A percentile compares a stretch with the other conserved stretches of the same genome.
phyloP scores from a whole-genome alignment of 2,888 invertebrate species.

The Pseudococcus viburni region DNA sequence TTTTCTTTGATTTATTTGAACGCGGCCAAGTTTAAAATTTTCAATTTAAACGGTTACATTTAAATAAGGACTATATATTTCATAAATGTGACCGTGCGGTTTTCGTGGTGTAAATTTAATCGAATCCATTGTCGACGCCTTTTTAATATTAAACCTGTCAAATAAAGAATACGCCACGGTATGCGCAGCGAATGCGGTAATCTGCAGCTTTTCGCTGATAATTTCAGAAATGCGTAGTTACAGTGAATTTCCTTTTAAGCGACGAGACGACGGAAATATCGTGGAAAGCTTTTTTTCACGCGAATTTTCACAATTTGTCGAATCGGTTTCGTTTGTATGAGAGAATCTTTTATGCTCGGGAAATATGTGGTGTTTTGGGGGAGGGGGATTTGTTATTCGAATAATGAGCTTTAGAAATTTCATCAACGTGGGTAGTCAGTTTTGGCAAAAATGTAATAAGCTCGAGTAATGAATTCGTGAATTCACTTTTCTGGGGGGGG shows the following conservation, averaged over 20 bases:
- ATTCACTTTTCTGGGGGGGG: too few species aligned
- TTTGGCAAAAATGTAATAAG: too few species aligned
- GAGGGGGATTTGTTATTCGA: too few species aligned
- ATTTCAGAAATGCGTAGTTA: slow-evolving; percentile 6
- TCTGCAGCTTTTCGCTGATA: background rate
- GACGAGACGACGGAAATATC: background rate
- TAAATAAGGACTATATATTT: slow-evolving; percentile 17
- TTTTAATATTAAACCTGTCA: slow-evolving; percentile 35
- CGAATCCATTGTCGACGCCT: slow-evolving; percentile 22
- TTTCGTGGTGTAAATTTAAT: slow-evolving; percentile 31
- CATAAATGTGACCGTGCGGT: slow-evolving; percentile 9
- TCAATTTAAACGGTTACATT: slow-evolving; percentile 31
- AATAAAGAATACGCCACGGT: slow-evolving; percentile 1
- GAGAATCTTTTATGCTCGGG: background rate
- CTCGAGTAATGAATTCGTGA: too few species aligned
- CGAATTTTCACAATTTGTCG: background rate
- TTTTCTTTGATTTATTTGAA: slow-evolving; percentile 27
- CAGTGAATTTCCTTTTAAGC: background rate
- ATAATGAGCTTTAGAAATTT: too few species aligned
- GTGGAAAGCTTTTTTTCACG: background rate
- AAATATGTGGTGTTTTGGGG: too few species aligned
- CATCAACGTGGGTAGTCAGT: too few species aligned
- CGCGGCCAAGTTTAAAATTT: slow-evolving; percentile 31
- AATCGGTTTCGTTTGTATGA: slow-evolving; percentile 10
- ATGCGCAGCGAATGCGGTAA: background rate